phyloP scores from a whole-genome alignment of 2,113 vertebrate genomes.

The Paracanthobrama guichenoti region DNA sequence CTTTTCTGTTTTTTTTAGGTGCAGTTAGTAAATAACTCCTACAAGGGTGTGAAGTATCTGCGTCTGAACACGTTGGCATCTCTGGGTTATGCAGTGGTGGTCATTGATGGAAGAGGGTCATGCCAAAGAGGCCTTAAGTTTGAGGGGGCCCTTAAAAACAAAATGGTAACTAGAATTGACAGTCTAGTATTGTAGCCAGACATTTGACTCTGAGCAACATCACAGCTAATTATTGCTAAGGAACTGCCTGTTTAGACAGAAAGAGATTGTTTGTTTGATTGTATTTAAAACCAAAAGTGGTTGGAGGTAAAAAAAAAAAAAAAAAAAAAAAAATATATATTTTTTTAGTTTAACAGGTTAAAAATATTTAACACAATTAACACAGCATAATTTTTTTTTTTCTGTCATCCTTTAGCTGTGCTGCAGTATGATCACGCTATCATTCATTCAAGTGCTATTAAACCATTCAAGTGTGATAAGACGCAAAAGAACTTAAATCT shows the following conservation, averaged over 20 bases:
- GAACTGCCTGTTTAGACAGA: neutral
- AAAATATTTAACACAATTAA: too few relatives aligned
- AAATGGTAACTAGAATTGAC: conserved; percentile 81
- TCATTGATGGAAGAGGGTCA: conserved; percentile 93
- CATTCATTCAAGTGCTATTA: too few relatives aligned
- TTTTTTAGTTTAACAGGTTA: too few relatives aligned
- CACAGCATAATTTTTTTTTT: too few relatives aligned
- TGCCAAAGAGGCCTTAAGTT: conserved; percentile 94
- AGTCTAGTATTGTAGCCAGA: neutral
- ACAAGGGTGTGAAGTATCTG: conserved; percentile 96
- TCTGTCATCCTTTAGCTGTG: too few relatives aligned
- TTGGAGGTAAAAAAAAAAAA: too few relatives aligned
- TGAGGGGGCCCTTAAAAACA: conserved; percentile 95
- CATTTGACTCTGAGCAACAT: neutral
- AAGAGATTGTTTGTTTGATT: neutral
- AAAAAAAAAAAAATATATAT: too few relatives aligned
- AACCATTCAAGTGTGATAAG: too few relatives aligned
- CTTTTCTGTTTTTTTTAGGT: conserved; percentile 74
- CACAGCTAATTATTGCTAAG: neutral
- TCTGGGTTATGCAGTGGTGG: conserved; percentile 93
- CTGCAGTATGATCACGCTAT: too few relatives aligned
- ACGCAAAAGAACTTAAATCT: too few relatives aligned
- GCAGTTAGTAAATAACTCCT: conserved; percentile 96
- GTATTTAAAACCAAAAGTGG: neutral
- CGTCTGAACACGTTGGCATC: conserved; percentile 92